Base-by-base conservation (phyloP, 1,140 invertebrate genomes). In the Parasteatoda tepidariorum region DNA sequence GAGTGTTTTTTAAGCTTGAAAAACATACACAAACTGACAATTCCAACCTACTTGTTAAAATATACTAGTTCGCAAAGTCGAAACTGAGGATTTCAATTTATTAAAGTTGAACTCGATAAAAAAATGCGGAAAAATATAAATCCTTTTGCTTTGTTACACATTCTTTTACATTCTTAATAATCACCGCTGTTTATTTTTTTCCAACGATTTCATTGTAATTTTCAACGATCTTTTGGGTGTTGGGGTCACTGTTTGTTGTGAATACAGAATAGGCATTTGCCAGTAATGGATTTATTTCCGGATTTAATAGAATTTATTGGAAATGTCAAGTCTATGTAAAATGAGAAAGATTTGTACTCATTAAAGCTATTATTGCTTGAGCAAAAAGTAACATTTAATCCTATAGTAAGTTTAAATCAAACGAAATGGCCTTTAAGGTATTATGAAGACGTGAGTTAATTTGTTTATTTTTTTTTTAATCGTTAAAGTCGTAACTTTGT, bases 261-360 rank as follows among this genome's bases (percentile, higher is more conserved):
- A 73, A 73, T 73, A 57, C 30, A 31, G 26, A 73, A 48, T 28
- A 54, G 66, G 13, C 41, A 34, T n/a, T 67, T 22, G 48, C 22
- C 33, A 38, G 66, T 11, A 68, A 30, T 24, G 70, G 30, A 73
- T 73, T 73, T 73, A 59, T 73, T 73, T 73, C 70, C 70, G 70
- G 70, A 57, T 71, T 48, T 26, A 26, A 28, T 3, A 24, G 67
- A n/a, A 73, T 73, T 73, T 73, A 73, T 73, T 15, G 55, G n/a
- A 73, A 22, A 41, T 28, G 70, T 73, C 48, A 73, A 57, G 70
- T 26, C 70, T 59, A 59, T 57, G 70, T 73, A 73, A 73, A 73
- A 55, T 73, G 70, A 73, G 70, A 54, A 73, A 73, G 70, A 73
- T 73, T 48, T 22, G 28, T 38, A 11, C 38, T 41, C n/a, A 41